These are phyloP conservation scores for Lycaena phlaeas DNA, from an alignment of 2,888 invertebrate species.

Conservation along the genomic window DNA sequence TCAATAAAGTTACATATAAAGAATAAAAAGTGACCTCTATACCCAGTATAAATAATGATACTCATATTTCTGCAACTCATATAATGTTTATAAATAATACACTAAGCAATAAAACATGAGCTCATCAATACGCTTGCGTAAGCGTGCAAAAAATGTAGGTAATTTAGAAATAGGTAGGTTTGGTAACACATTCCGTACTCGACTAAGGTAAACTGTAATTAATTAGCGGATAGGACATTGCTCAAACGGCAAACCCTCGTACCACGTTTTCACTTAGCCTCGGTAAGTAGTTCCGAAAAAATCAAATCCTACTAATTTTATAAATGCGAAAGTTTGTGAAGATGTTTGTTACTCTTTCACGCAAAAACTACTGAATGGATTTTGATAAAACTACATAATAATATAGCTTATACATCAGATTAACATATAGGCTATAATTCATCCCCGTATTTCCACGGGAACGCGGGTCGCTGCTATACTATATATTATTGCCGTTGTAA, in stretches of 20 bases:
- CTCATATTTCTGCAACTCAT: slow-evolving; percentile 6
- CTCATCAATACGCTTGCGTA: slow-evolving; percentile 37
- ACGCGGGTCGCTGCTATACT: too few species aligned
- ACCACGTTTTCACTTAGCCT: slow-evolving; percentile 17
- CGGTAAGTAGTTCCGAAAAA: slow-evolving; percentile 15
- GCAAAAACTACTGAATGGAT: too few species aligned
- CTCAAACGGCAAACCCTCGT: slow-evolving; percentile 17
- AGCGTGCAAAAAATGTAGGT: slow-evolving; percentile 30
- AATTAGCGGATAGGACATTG: slow-evolving; percentile 17
- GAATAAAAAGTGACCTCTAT: too few species aligned
- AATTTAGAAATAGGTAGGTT: slow-evolving; percentile 19
- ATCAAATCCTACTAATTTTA: neutral
- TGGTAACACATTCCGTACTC: slow-evolving; percentile 17
- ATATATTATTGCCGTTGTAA: too few species aligned
- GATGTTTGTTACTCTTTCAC: too few species aligned
- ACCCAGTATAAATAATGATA: too few species aligned
- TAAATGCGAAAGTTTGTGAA: too few species aligned
- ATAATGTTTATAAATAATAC: slow-evolving; percentile 11
- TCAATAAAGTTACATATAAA: too few species aligned
- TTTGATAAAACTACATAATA: too few species aligned
- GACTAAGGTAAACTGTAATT: slow-evolving; percentile 15
- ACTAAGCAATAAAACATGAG: slow-evolving; percentile 27
- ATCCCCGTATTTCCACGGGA: too few species aligned
- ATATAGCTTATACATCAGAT: too few species aligned
- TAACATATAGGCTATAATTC: too few species aligned